Evolutionary conservation across 1,140 invertebrate species (phyloP).

Genomic region (Hydropsyche tenuis): DNA sequence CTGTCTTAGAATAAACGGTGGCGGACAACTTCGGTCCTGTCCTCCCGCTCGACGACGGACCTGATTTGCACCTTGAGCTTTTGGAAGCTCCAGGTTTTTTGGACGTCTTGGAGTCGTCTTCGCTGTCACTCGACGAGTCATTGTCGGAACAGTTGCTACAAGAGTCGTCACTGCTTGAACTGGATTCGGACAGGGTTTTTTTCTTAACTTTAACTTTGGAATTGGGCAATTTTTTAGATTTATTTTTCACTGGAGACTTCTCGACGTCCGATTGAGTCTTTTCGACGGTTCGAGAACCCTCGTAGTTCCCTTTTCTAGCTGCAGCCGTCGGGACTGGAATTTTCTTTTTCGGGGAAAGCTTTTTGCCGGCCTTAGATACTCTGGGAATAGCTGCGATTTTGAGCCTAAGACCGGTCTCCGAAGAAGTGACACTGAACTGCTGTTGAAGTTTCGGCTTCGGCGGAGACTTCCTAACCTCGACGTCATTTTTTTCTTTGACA

Average conservation of each 20-base stretch:
- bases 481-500: conserved; percentile 17
- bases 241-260: conserved; percentile 17
- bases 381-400: conserved; percentile 49
- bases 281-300: conserved; percentile 27
- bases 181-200: conserved; percentile 41
- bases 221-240: conserved; percentile 23
- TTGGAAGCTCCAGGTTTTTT: conserved; percentile 20
- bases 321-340: conserved; percentile 45
- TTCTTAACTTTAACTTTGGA: conserved; percentile 44
- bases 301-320: conserved; percentile 44
- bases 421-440: conserved; percentile 49
- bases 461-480: not conserved
- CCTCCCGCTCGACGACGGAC: conserved; percentile 42
- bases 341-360: conserved; percentile 34
- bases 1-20: conserved; percentile 50
- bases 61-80: conserved; percentile 11
- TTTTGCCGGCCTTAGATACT: conserved; percentile 24
- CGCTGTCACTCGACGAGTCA: conserved; percentile 31
- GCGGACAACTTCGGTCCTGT: conserved; percentile 50
- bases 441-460: conserved; percentile 42
- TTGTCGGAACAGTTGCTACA: conserved; percentile 43
- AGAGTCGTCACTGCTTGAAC: conserved; percentile 41
- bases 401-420: conserved; percentile 45
- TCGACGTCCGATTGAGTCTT: conserved; percentile 34
- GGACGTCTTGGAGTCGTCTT: not conserved